Evolutionary conservation across 2,113 vertebrate species (phyloP).

Genomic region (Centrocercus urophasianus): DNA sequence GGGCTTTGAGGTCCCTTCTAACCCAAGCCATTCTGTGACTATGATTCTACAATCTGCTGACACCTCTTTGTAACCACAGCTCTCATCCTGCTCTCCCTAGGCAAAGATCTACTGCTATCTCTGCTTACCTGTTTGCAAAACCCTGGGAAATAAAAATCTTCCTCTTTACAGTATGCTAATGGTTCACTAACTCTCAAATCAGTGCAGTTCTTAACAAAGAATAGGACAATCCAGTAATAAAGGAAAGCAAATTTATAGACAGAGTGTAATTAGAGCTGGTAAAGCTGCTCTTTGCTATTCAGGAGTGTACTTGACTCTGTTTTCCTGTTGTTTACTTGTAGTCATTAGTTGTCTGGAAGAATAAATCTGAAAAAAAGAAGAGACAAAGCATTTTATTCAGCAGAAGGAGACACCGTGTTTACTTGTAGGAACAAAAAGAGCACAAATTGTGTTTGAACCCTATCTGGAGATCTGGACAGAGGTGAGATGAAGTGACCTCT

Average conservation of each 20-base stretch:
- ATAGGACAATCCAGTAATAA: not conserved
- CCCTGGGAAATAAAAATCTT: not conserved
- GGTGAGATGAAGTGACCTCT: not conserved
- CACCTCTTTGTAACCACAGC: not conserved
- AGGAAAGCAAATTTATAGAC: not conserved
- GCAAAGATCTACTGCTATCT: not conserved
- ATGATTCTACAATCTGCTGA: not conserved
- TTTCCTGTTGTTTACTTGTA: not conserved
- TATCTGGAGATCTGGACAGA: not conserved
- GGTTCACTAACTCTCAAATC: not conserved
- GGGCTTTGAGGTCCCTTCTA: too few species aligned
- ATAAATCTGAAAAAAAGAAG: not conserved
- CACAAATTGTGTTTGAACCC: not conserved
- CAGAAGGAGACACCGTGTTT: fast-evolving
- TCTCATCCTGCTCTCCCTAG: not conserved
- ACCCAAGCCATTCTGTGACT: too few species aligned
- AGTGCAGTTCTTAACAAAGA: not conserved
- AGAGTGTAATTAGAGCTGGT: not conserved
- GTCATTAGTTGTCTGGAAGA: not conserved
- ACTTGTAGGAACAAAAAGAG: not conserved
- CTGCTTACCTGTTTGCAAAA: not conserved
- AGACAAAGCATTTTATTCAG: not conserved
- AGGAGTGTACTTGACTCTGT: not conserved
- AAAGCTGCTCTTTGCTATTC: not conserved
- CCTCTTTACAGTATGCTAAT: not conserved